These are phyloP conservation scores for Cephalotes varians DNA, from an alignment of 2,888 invertebrate species.

Conservation along the genomic window DNA sequence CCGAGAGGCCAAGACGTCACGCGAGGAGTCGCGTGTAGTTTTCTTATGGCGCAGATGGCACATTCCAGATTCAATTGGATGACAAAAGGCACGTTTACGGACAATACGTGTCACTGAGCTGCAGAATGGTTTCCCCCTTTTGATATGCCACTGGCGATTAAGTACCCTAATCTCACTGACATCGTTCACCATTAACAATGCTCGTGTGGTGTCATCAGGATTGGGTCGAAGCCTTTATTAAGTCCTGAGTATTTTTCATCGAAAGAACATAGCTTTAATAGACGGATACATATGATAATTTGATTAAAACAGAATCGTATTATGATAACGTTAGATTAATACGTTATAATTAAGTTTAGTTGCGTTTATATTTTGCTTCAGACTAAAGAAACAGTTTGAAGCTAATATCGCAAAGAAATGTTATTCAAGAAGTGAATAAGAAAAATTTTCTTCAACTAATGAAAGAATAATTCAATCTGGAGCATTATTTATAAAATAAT, in stretches of 20 bases:
- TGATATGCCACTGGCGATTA: slow-evolving; percentile 67
- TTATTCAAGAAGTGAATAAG: not conserved
- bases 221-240: slow-evolving; percentile 24
- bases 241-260: not conserved
- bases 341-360: not conserved
- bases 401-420: not conserved
- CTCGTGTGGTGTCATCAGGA: slow-evolving; percentile 34
- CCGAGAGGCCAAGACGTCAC: slow-evolving; percentile 3
- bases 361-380: not conserved
- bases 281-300: not conserved
- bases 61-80: slow-evolving; percentile 73
- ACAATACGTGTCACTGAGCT: slow-evolving; percentile 68
- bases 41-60: slow-evolving; percentile 62
- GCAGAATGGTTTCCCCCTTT: slow-evolving; percentile 69
- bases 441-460: not conserved
- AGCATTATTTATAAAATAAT: not conserved
- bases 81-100: slow-evolving; percentile 75
- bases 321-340: not conserved
- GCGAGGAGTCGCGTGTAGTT: slow-evolving; percentile 55
- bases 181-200: slow-evolving; percentile 68
- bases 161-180: slow-evolving; percentile 72
- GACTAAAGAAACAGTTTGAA: not conserved
- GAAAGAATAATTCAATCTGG: not conserved
- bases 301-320: not conserved
- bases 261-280: not conserved